A percentile compares a stretch with the other conserved stretches of the same genome.
Conservation (phyloP, 2,113 vertebrate species). For the Podarcis cretensis region DNA sequence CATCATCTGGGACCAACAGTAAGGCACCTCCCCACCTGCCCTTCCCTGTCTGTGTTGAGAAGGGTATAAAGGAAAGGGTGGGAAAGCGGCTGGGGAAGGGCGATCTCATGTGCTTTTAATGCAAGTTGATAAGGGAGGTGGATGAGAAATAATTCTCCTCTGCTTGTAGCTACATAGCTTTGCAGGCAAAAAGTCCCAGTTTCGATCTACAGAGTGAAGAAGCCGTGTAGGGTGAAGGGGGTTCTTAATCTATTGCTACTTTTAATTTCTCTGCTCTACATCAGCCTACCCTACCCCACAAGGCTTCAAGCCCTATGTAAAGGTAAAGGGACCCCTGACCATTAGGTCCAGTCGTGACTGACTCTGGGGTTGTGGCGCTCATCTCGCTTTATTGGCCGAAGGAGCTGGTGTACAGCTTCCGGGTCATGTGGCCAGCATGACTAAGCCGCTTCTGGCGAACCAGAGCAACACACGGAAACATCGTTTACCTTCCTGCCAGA, state of each 20-base stretch:
- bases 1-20: constrained; percentile 98
- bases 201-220: neutral
- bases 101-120: neutral
- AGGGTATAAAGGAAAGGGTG: neutral
- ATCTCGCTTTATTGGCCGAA: too few relatives aligned
- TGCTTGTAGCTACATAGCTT: neutral
- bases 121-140: neutral
- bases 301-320: neutral
- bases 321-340: too few relatives aligned
- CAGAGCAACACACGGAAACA: too few relatives aligned
- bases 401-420: too few relatives aligned
- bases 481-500: too few relatives aligned
- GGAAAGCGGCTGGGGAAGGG: neutral
- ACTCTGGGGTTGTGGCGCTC: too few relatives aligned
- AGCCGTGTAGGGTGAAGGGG: neutral
- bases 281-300: neutral
- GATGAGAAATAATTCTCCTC: neutral
- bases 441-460: too few relatives aligned
- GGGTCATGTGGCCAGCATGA: too few relatives aligned
- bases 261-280: neutral
- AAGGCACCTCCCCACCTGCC: constrained; percentile 49
- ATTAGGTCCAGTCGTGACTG: too few relatives aligned
- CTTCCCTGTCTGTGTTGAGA: fast-evolving
- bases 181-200: neutral
- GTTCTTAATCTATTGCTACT: neutral